Evolutionary conservation across 2,113 vertebrate genomes (phyloP).

Genomic region (Bathybates hornii): DNA sequence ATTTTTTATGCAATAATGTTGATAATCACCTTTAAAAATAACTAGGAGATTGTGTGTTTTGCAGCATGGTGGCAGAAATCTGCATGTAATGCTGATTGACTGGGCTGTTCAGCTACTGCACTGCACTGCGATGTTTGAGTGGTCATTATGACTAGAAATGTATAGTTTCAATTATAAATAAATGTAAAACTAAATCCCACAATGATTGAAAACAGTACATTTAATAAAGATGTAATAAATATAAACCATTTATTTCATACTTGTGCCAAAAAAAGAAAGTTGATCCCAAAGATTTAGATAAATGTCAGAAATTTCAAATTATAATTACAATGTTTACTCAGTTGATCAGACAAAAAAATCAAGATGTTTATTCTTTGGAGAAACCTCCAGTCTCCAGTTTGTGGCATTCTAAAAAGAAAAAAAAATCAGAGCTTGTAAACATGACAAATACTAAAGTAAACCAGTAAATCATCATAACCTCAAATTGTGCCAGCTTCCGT

Average conservation of each 20-base stretch:
- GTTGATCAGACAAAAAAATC: neutral
- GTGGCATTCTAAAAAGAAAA: neutral
- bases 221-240: slow-evolving; percentile 26
- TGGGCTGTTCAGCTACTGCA: neutral
- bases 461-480: neutral
- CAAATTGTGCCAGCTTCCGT: neutral
- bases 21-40: neutral
- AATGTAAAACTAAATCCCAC: neutral
- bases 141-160: neutral
- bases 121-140: neutral
- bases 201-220: neutral
- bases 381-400: neutral
- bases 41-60: neutral
- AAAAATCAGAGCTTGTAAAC: neutral
- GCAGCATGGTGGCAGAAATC: neutral
- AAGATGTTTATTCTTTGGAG: neutral
- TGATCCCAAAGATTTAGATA: neutral
- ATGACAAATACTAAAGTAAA: neutral
- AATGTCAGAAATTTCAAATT: neutral
- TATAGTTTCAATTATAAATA: neutral
- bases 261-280: neutral
- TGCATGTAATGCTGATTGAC: neutral
- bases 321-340: neutral
- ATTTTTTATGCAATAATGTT: neutral
- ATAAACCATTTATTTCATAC: slow-evolving; percentile 8